Percentiles rank a stretch among this genome's conserved stretches.
Evolutionary conservation across 2,888 invertebrate genomes (phyloP).

Genomic region (Acronicta psi): DNA sequence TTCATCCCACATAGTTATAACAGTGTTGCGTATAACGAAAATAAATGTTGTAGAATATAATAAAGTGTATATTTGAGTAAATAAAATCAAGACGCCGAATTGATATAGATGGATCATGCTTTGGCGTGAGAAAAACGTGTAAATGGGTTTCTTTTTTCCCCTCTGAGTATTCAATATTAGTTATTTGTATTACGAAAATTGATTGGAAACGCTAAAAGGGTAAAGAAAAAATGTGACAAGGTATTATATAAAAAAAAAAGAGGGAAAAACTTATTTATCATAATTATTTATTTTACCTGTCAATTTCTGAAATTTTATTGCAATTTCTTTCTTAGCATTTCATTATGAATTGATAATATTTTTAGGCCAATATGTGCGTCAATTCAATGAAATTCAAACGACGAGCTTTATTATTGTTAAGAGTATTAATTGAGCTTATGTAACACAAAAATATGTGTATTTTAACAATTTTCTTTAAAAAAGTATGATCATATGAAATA

Average conservation of each 20-base stretch:
- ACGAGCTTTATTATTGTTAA: too few species aligned
- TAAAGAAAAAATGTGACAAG: neutral
- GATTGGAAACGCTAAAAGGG: slow-evolving; percentile 14
- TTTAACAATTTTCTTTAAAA: too few species aligned
- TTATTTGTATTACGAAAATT: slow-evolving; percentile 33
- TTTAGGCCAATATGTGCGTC: too few species aligned
- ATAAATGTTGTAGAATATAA: slow-evolving; percentile 29
- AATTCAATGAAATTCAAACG: too few species aligned
- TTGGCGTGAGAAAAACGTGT: slow-evolving; percentile 23
- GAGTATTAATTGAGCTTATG: too few species aligned
- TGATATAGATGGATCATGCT: slow-evolving; percentile 53
- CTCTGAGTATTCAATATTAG: slow-evolving; percentile 41
- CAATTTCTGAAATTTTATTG: neutral
- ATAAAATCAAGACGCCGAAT: slow-evolving; percentile 37
- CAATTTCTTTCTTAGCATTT: slow-evolving; percentile 7
- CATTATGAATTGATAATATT: neutral
- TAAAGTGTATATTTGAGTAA: slow-evolving; percentile 35
- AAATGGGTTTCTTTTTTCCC: slow-evolving; percentile 44
- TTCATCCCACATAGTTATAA: slow-evolving; percentile 10
- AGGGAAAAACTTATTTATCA: too few species aligned
- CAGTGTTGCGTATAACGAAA: slow-evolving; percentile 26
- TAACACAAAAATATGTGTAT: too few species aligned
- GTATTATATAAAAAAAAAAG: neutral
- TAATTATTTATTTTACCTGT: too few species aligned
- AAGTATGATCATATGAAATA: slow-evolving; percentile 16